Conservation (phyloP, 1,140 invertebrate species). For the Drosophila willistoni region DNA sequence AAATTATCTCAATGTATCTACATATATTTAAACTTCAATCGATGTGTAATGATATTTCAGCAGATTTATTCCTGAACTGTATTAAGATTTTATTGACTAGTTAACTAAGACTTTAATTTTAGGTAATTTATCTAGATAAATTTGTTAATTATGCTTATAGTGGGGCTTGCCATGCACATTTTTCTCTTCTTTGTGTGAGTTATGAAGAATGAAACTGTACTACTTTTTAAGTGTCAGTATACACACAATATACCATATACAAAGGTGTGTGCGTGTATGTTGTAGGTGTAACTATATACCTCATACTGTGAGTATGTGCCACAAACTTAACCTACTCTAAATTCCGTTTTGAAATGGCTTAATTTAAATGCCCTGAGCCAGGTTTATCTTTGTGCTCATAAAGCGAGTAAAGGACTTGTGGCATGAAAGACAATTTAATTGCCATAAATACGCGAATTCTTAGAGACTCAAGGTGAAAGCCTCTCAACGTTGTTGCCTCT, state of each 20-base stretch:
- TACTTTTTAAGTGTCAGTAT: conserved; percentile 1
- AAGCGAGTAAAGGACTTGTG: conserved; percentile 12
- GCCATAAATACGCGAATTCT: conserved; percentile 14
- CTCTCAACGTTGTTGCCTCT: not conserved
- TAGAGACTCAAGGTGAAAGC: conserved; percentile 13
- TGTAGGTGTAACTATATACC: not conserved
- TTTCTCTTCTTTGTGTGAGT: not conserved
- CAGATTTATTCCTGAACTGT: too few relatives aligned
- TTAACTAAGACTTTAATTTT: not conserved
- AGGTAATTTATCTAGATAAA: not conserved
- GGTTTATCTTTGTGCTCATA: conserved; percentile 4
- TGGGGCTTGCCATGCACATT: not conserved
- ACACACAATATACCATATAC: not conserved
- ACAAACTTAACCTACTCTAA: conserved; percentile 13
- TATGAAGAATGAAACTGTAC: not conserved
- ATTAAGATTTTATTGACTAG: too few relatives aligned
- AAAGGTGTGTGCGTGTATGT: not conserved
- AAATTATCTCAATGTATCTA: too few relatives aligned
- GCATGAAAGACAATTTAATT: conserved; percentile 18
- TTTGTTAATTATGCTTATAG: not conserved
- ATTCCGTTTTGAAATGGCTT: conserved; percentile 7
- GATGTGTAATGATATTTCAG: too few relatives aligned
- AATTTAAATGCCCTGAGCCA: conserved; percentile 9
- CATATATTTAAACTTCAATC: too few relatives aligned
- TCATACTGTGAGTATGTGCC: not conserved